Base-by-base conservation (phyloP, 2,113 vertebrate genomes). In the Rhinichthys klamathensis region DNA sequence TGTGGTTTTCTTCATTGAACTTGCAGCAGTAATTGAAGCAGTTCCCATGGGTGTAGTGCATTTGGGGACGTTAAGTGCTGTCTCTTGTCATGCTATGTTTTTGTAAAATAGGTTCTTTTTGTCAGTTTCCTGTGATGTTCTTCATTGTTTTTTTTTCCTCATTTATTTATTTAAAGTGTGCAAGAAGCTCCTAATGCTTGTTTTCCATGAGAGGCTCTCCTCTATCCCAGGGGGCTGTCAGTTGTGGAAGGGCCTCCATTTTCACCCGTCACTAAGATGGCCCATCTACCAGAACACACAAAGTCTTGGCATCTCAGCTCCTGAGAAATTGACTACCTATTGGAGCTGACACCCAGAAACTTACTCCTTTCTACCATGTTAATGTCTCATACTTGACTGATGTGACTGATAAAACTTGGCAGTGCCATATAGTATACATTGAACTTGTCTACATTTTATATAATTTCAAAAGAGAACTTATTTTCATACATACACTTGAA, bases 51-150 rank as follows among this genome's bases (percentile, higher is more conserved):
- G 94, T 86, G 74, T 79, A 88, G 90, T 90, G 92, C 94, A 93
- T 93, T 92, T 91, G 93, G 91, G 81, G 92, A 94, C 89, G 94
- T 80, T 95, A 94, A 95, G 95, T 93, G 94, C 90, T 93, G 92
- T 93, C 92, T 92, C 91, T 94, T 95, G 96, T 96, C 95, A 95
- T 95, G 95, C 93, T 95, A 93, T 95, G 90, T 95, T 94, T 95
- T 94, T 91, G 90, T 90, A 91, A 92, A 93, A 89, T 95, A 92
- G 88, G 89, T 75, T 90, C 91, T 93, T 81, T 88, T 93, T 92
- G 90, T 91, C 88, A 78, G 74, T 87, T 84, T 82, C 83, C 76
- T 85, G 69, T 58, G 35, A 54, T 83, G 76, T 85, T 93, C 92
- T 94, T 90, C 82, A 82, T 91, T 87, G 74, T 82, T 86, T 82